These are phyloP conservation scores for Pterocles orientalis DNA, from an alignment of 2,113 vertebrate genomes.

Conservation along the genomic window DNA sequence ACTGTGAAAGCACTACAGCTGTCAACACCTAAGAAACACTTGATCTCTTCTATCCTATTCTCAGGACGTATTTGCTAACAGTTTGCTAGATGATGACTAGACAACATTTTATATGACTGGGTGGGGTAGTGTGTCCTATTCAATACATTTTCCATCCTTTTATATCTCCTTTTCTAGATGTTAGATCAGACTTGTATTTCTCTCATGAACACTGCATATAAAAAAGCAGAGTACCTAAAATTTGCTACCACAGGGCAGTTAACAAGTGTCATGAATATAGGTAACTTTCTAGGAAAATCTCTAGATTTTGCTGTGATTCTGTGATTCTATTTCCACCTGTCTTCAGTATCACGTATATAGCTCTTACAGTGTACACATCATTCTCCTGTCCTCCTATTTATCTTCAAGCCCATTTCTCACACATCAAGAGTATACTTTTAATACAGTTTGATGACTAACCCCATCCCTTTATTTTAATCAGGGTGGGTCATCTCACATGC, in stretches of 20 bases:
- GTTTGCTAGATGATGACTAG: background rate
- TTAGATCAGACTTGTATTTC: background rate
- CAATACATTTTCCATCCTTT: background rate
- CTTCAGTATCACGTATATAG: background rate
- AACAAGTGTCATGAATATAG: background rate
- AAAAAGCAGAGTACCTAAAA: background rate
- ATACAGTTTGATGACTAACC: background rate
- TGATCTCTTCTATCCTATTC: background rate
- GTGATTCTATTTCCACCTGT: too few species aligned
- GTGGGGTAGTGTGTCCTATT: background rate
- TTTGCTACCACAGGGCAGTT: background rate
- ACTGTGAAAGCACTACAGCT: background rate
- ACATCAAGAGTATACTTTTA: background rate
- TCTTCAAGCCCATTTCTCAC: background rate
- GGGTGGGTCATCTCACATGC: background rate
- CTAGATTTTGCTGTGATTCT: accelerated
- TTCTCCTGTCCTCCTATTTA: background rate
- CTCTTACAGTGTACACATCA: background rate
- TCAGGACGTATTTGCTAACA: background rate
- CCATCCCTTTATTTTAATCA: background rate
- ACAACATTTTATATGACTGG: background rate
- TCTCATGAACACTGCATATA: background rate
- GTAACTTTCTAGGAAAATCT: background rate
- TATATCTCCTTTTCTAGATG: background rate
- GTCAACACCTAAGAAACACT: background rate